Evolutionary conservation across 2,888 invertebrate genomes (phyloP), one percentile per base, ranked within the genome.

Genomic region (Octonoba sinensis): DNA sequence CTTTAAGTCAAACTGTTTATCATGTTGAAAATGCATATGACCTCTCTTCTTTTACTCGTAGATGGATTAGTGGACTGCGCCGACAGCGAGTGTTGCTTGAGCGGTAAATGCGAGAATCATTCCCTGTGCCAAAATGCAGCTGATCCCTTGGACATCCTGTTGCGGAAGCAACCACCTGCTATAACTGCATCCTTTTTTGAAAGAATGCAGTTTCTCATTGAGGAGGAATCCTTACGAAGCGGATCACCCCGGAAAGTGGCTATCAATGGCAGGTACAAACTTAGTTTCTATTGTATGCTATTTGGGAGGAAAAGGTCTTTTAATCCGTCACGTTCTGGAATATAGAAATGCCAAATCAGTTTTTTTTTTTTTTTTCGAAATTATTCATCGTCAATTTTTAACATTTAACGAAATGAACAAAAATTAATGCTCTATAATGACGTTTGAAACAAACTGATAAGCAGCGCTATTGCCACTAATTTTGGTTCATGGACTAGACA

Each of bases 61-160:
- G 99, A 99, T 92, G 98, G 98, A 86, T 94, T 99, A 92, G 92
- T 93, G 86, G 99, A 99, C 91, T 99, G 99, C 90, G 95, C 96
- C 85, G 99, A 99, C 90, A 96, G 97, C 88, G 99, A 99, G 90
- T 99, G 99, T 90, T 99, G 99, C 89, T 93, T 93, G 85, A 93
- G 94, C 87, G 92, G 93, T 16, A 92, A 93, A 85, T 98, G 98
- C 90, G 91, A 93, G 57, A 95, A 96, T 87, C 95, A 95, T 90
- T 93, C 95, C 87, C 95, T 97, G 94, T 99, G 99, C 91, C 92
- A 96, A 87, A 94, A 96, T 27, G 96, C 97, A 87, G 96, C 96
- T 87, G 97, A 98, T 89, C 99, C 99, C 0, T 95, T 96, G 20
- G 97, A 98, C 89, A 97, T 99, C 20, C 91, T 99, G 47, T 92